Evolutionary conservation across 2,113 vertebrate species (phyloP).

Genomic region (Syngnathus typhle): DNA sequence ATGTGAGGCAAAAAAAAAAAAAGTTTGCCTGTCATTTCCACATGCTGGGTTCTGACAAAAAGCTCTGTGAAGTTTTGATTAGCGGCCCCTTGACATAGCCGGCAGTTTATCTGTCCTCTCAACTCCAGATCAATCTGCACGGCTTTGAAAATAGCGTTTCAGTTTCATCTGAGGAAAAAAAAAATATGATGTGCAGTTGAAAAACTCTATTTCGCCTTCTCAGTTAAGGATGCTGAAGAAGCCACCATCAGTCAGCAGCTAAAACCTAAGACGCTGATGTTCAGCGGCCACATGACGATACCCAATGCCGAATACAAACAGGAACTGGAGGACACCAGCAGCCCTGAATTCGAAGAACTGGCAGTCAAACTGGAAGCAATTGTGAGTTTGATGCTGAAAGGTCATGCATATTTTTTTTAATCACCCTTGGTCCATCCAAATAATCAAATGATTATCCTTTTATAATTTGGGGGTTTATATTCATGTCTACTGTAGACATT

Average conservation of each 20-base stretch:
- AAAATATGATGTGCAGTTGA: slow-evolving; percentile 29
- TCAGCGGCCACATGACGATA: slow-evolving; percentile 66
- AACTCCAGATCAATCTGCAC: slow-evolving; percentile 11
- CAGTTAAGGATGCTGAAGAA: slow-evolving; percentile 43
- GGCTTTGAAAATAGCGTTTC: slow-evolving; percentile 24
- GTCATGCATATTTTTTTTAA: neutral
- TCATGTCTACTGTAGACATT: neutral
- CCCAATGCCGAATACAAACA: slow-evolving; percentile 31
- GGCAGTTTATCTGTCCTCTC: slow-evolving; percentile 38
- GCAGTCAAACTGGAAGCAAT: slow-evolving; percentile 43
- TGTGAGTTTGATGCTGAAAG: slow-evolving; percentile 51
- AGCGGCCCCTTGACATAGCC: slow-evolving; percentile 43
- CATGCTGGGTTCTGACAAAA: slow-evolving; percentile 28
- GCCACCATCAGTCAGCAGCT: neutral
- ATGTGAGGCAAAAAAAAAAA: slow-evolving; percentile 34
- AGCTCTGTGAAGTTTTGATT: slow-evolving; percentile 45
- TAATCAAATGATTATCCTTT: too few species aligned
- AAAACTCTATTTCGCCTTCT: slow-evolving; percentile 27
- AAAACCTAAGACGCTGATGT: slow-evolving; percentile 34
- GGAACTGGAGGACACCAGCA: slow-evolving; percentile 55
- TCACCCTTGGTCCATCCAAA: neutral
- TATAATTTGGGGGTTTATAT: too few species aligned
- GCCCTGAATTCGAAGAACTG: slow-evolving; percentile 40
- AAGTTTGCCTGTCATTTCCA: slow-evolving; percentile 35
- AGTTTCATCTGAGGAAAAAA: slow-evolving; percentile 24